Evolutionary conservation across 1,140 invertebrate species (phyloP).

Genomic region (Asbolus verrucosus): DNA sequence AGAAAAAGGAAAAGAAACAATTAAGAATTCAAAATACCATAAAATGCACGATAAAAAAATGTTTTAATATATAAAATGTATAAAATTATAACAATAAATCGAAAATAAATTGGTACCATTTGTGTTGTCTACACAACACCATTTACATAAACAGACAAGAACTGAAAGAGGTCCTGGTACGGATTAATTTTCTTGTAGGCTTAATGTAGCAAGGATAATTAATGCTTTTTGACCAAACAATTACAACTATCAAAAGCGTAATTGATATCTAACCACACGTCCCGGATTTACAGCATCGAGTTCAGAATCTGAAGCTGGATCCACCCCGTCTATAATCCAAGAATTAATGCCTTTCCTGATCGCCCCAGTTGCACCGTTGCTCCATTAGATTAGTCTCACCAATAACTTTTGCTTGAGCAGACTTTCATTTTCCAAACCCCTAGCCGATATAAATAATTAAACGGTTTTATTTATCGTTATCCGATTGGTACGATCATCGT

Average conservation of each 20-base stretch:
- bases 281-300: slow-evolving; percentile 30
- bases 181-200: slow-evolving; percentile 1
- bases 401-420: slow-evolving; percentile 31
- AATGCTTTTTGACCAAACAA: slow-evolving; percentile 30
- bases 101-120: no score
- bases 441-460: slow-evolving; percentile 29
- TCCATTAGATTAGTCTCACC: slow-evolving; percentile 24
- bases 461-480: no score
- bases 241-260: slow-evolving; percentile 28
- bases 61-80: no score
- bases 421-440: slow-evolving; percentile 38
- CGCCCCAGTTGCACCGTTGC: slow-evolving; percentile 24
- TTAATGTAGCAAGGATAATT: neutral
- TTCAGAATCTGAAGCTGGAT: slow-evolving; percentile 18
- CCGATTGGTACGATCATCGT: no score
- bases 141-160: no score
- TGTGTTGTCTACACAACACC: no score
- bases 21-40: no score
- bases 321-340: slow-evolving; percentile 41
- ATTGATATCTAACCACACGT: slow-evolving; percentile 39
- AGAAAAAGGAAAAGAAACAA: no score
- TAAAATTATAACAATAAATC: no score
- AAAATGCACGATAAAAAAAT: no score
- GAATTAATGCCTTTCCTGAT: slow-evolving; percentile 44
- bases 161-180: no score